Conservation (phyloP, 2,113 vertebrate species). For the Chaetodon trifascialis region DNA sequence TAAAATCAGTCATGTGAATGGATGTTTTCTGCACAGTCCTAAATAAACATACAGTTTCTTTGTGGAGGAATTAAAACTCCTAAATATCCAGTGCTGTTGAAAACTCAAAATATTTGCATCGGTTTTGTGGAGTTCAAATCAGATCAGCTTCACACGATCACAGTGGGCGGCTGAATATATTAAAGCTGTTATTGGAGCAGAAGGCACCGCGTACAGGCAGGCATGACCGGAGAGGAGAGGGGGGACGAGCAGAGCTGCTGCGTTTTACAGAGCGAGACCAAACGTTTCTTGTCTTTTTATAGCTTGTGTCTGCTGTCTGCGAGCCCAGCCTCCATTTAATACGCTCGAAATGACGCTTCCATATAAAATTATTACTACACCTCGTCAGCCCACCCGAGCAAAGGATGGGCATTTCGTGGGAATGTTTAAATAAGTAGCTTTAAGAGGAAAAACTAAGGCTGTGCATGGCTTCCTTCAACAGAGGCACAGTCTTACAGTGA, state of each 20-base stretch:
- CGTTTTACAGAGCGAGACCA: neutral
- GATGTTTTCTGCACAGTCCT: neutral
- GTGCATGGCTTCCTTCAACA: constrained; percentile 17
- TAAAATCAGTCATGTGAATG: neutral
- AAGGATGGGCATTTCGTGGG: neutral
- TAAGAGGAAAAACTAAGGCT: constrained; percentile 17
- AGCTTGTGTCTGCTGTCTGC: neutral
- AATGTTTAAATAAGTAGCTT: constrained; percentile 40
- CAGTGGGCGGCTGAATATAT: neutral
- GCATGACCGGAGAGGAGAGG: neutral
- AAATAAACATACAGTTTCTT: neutral
- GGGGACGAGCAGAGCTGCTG: neutral
- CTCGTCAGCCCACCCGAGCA: neutral
- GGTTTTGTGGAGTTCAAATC: neutral
- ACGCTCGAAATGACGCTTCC: neutral
- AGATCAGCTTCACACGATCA: neutral
- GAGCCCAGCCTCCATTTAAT: neutral
- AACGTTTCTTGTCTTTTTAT: constrained; percentile 17
- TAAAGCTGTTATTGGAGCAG: neutral
- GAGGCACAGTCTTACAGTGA: constrained; percentile 4
- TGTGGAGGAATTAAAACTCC: too few relatives aligned
- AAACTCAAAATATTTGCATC: neutral
- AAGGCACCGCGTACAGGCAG: constrained; percentile 3
- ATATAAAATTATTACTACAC: constrained; percentile 2
- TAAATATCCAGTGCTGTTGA: neutral